Evolutionary conservation across 2,888 invertebrate species (phyloP).

Genomic region (Lacanobia wlatinum): DNA sequence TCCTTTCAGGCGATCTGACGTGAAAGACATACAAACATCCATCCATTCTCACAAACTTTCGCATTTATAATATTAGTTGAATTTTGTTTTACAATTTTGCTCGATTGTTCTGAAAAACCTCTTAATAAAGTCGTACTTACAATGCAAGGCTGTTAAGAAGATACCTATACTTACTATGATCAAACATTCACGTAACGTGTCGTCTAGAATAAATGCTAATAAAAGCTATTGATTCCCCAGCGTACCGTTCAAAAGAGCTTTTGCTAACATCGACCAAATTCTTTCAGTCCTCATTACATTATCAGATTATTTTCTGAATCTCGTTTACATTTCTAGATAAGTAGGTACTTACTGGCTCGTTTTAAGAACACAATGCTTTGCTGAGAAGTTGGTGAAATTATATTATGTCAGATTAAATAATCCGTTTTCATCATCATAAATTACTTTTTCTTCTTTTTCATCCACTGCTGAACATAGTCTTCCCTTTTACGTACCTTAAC

Average conservation of each 20-base stretch:
- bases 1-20: no score
- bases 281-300: conserved; percentile 46
- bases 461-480: no score
- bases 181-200: background rate
- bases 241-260: conserved; percentile 37
- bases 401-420: background rate
- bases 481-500: background rate
- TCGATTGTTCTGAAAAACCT: background rate
- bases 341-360: conserved; percentile 9
- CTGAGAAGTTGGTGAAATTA: background rate
- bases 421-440: no score
- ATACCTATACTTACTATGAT: background rate
- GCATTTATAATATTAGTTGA: no score
- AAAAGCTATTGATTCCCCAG: conserved; percentile 16
- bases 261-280: conserved; percentile 34
- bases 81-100: background rate
- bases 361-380: conserved; percentile 8
- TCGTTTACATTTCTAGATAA: conserved; percentile 42
- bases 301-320: conserved; percentile 50
- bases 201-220: conserved; percentile 42
- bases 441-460: no score
- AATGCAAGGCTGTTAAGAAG: background rate
- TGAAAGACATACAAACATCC: no score
- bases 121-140: background rate
- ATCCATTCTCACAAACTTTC: no score